Conservation (phyloP, 2,888 invertebrate species). For the Euplexia lucipara region DNA sequence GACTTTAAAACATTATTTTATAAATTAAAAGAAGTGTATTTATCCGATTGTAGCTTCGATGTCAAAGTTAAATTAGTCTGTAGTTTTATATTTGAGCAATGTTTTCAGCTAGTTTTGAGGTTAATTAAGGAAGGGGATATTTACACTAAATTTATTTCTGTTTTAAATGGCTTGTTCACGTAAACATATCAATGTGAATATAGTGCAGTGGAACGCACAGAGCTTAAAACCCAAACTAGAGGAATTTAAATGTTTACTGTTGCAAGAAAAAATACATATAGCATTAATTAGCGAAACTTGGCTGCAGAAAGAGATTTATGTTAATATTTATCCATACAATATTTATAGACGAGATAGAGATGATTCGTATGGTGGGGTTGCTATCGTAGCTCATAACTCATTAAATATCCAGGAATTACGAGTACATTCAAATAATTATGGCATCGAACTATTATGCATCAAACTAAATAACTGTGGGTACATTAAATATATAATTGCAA, state of each 20-base stretch:
- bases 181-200: not conserved
- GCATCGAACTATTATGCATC: not conserved
- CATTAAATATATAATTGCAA: not conserved
- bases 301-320: not conserved
- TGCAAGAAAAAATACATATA: constrained; percentile 2
- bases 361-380: constrained; percentile 5
- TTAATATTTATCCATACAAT: not conserved
- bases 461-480: not conserved
- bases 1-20: no score
- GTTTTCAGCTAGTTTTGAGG: no score
- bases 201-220: not conserved
- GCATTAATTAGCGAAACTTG: constrained; percentile 5
- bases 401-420: not conserved
- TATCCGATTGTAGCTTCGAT: no score
- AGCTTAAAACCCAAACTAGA: constrained; percentile 1
- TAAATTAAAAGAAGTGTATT: no score
- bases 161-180: constrained; percentile 3
- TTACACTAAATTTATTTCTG: not conserved
- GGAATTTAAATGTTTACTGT: constrained; percentile 1
- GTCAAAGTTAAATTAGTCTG: no score
- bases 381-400: not conserved
- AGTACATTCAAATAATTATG: not conserved
- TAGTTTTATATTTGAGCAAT: not conserved
- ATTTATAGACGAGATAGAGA: constrained; percentile 4
- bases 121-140: no score